Conservation (phyloP, 2,888 invertebrate genomes). For the Mimas tiliae region DNA sequence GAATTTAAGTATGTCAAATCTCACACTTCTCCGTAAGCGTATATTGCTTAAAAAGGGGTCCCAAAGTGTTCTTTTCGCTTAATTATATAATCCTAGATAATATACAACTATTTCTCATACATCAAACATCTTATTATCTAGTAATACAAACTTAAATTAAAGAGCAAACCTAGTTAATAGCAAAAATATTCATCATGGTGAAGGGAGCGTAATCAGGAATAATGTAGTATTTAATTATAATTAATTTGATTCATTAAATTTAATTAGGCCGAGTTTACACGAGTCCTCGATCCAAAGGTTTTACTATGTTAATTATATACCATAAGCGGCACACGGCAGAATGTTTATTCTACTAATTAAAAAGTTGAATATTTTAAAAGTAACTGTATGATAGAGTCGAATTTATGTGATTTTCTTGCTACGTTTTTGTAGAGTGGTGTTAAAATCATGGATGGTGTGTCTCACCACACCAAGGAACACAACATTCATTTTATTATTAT, state of each 20-base stretch:
- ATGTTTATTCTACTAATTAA: constrained; percentile 24
- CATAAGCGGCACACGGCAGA: constrained; percentile 17
- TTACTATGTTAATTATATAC: constrained; percentile 25
- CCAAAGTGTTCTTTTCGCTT: no score
- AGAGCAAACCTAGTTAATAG: constrained; percentile 3
- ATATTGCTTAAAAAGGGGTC: no score
- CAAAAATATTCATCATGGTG: constrained; percentile 9
- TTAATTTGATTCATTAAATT: constrained; percentile 25
- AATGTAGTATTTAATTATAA: constrained; percentile 22
- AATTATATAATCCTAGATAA: no score
- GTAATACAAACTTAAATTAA: background rate
- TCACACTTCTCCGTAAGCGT: no score
- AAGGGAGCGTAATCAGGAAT: constrained; percentile 17
- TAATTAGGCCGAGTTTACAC: constrained; percentile 24
- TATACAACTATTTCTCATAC: no score
- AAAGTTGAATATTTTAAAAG: constrained; percentile 24
- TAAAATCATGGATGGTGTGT: background rate
- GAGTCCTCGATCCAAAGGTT: constrained; percentile 24
- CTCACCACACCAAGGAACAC: background rate
- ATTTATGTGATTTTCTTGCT: constrained; percentile 11
- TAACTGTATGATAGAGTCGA: constrained; percentile 14
- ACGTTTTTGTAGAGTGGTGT: background rate
- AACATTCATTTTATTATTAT: background rate
- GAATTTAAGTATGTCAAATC: no score
- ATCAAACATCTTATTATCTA: background rate